Conservation (phyloP, 2,113 vertebrate genomes). For the Morone chrysops region DNA sequence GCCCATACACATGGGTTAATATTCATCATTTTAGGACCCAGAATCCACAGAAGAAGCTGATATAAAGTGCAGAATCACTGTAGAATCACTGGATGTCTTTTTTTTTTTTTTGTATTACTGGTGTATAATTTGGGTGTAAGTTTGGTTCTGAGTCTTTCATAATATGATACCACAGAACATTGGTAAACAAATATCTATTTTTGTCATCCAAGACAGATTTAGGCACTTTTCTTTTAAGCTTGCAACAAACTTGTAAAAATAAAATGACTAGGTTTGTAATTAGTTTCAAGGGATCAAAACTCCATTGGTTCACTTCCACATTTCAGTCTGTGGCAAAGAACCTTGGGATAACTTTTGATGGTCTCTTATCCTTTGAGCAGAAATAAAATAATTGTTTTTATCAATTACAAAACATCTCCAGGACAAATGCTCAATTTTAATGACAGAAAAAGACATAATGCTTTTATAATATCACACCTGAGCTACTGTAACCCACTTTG, state of each 20-base stretch:
- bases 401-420: too few species aligned
- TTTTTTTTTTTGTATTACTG: not conserved
- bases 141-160: not conserved
- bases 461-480: too few species aligned
- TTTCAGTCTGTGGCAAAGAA: too few species aligned
- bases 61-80: not conserved
- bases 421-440: too few species aligned
- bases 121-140: not conserved
- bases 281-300: not conserved
- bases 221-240: not conserved
- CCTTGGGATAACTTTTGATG: too few species aligned
- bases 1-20: not conserved
- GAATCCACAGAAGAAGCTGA: not conserved
- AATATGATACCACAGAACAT: not conserved
- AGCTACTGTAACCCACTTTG: too few species aligned
- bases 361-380: too few species aligned
- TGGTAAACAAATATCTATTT: not conserved
- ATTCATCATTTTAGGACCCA: not conserved
- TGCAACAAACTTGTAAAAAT: not conserved
- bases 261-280: constrained; percentile 16
- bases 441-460: too few species aligned
- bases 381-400: too few species aligned
- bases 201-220: not conserved
- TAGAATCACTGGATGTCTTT: not conserved
- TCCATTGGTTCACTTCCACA: too few species aligned